These are phyloP conservation scores for Crotalus horridus DNA, from an alignment of 2,113 vertebrate genomes.

Conservation along the genomic window DNA sequence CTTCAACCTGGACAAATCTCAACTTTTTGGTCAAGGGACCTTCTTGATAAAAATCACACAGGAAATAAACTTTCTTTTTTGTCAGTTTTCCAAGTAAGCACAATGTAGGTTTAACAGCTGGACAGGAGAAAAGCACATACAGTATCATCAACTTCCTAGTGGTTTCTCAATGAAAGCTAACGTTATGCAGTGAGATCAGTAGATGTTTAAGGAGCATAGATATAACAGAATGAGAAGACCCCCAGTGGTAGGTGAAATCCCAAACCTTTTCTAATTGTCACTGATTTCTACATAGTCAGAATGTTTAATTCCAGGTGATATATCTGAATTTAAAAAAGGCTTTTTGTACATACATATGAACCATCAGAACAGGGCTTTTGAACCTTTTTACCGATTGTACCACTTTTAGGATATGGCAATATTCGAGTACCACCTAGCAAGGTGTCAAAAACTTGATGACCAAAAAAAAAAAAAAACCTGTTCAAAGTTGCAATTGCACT, in stretches of 20 bases:
- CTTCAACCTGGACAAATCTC: background rate
- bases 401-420: no score
- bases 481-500: no score
- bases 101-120: background rate
- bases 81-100: background rate
- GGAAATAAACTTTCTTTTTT: background rate
- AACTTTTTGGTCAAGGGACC: background rate
- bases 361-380: background rate
- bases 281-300: constrained; percentile 2
- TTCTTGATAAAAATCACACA: background rate
- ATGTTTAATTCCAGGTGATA: constrained; percentile 11
- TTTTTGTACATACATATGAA: constrained; percentile 14
- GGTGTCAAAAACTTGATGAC: no score
- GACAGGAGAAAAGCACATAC: background rate
- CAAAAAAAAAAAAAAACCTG: no score
- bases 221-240: background rate
- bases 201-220: background rate
- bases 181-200: background rate
- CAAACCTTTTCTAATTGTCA: background rate
- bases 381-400: no score
- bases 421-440: no score
- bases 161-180: background rate
- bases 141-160: background rate
- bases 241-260: background rate
- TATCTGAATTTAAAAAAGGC: constrained; percentile 20